Evolutionary conservation across 2,797 vertebrate species (phyloP), one percentile per base, ranked within the genome.

Genomic region (Gephyroberyx darwinii): DNA sequence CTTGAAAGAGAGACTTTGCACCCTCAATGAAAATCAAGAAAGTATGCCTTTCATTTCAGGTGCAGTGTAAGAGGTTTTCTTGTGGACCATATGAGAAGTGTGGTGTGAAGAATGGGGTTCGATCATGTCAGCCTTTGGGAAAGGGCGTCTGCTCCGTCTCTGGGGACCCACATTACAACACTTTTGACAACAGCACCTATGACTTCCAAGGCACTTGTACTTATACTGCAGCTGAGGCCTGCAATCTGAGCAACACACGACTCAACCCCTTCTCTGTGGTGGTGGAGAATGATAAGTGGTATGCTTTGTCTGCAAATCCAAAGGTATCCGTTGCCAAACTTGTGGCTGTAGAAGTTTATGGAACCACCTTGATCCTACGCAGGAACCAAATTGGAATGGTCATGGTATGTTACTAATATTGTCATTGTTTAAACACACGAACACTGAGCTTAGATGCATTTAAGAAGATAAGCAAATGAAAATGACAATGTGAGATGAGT

Each of bases 171-270:
- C 86, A 88, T 58, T 90, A 88, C 62, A 69, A 33, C 22, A 88
- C 86, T 2, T 86, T 91, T 52, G 86, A 83, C 77, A 65, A 75
- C 35, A 7, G 14, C n/a, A 54, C 64, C 14, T 85, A 77, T 26
- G 60, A 86, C 68, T 85, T 84, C 53, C 84, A 77, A 35, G 90
- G 87, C 55, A 83, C 86, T 30, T 90, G 92, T 76, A 88, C 82
- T 45, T 92, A 88, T 52, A 50, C 70, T 0, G 69, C 83, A 17
- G 76, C 87, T n/a, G 12, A 86, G 52, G 78, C 78, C 31, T 83
- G 83, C 61, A 41, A 57, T 1, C 43, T 74, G 9, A 59, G 70
- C 1, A 56, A 56, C 22, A 69, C 73, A 0, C 10, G 8, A n/a
- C 83, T 88, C 43, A 48, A 17, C 0, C 5, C 67, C 17, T 93